These are phyloP conservation scores for Helogale parvula DNA, from an alignment of 2,113 vertebrate genomes.

Conservation along the genomic window DNA sequence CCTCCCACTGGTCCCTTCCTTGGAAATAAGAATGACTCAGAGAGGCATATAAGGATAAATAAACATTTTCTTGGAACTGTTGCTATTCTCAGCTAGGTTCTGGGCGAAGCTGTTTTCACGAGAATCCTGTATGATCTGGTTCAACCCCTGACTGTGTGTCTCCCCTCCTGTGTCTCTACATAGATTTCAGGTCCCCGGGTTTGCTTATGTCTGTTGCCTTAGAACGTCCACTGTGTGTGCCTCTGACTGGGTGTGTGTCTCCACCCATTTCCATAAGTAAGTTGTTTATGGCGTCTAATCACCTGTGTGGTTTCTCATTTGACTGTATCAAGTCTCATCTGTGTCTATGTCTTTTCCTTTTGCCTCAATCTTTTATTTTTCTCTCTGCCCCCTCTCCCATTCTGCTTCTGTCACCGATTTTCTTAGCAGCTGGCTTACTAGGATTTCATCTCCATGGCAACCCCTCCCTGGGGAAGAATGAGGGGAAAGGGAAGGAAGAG, in stretches of 20 bases:
- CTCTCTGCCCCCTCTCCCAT: background rate
- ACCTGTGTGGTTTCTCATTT: background rate
- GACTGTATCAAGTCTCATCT: background rate
- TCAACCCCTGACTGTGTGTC: background rate
- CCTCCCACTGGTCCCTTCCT: background rate
- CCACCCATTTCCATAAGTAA: background rate
- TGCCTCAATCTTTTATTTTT: background rate
- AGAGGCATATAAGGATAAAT: background rate
- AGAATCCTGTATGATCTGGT: background rate
- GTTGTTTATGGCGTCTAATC: background rate
- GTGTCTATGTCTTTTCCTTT: background rate
- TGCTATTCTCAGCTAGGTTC: background rate
- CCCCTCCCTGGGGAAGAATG: background rate
- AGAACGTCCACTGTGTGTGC: background rate
- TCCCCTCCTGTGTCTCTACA: background rate
- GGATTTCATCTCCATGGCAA: background rate
- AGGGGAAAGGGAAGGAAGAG: background rate
- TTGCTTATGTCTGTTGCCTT: background rate
- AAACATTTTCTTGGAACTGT: background rate
- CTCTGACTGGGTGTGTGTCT: background rate
- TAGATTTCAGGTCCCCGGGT: background rate
- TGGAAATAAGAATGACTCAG: constrained; percentile 17
- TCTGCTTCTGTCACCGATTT: background rate
- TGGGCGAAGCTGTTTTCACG: background rate
- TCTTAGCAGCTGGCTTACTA: background rate